phyloP scores from a whole-genome alignment of 1,140 invertebrate genomes.

The Melitaea cinxia region DNA sequence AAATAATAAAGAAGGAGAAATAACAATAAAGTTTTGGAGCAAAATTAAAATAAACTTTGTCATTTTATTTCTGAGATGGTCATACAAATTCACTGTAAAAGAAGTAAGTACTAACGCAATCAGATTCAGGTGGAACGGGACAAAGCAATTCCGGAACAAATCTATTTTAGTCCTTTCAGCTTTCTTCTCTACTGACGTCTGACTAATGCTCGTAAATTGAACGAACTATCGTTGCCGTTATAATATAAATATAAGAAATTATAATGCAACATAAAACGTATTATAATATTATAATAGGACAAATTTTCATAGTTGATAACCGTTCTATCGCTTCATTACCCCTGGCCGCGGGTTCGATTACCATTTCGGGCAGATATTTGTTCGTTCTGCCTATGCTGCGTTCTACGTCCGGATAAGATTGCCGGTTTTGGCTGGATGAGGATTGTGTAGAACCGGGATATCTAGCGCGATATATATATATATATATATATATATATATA shows the following conservation, averaged over 20 bases:
- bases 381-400: too few relatives aligned
- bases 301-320: too few relatives aligned
- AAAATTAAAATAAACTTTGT: not conserved
- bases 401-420: too few relatives aligned
- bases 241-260: not conserved
- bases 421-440: too few relatives aligned
- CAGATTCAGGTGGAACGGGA: constrained; percentile 19
- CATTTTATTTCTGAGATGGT: not conserved
- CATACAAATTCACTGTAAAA: constrained; percentile 19
- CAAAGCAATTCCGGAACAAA: constrained; percentile 19
- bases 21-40: too few relatives aligned
- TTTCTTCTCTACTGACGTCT: constrained; percentile 14
- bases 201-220: constrained; percentile 12
- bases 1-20: too few relatives aligned
- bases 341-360: too few relatives aligned
- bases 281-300: not conserved
- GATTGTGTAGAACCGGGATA: too few relatives aligned
- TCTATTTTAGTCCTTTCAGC: constrained; percentile 8
- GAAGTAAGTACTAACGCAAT: constrained; percentile 18
- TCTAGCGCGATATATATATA: too few relatives aligned
- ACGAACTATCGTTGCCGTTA: not conserved
- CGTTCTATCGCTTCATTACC: too few relatives aligned
- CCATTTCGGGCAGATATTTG: too few relatives aligned
- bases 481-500: too few relatives aligned
- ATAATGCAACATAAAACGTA: not conserved